These are phyloP conservation scores for Macrochelys suwanniensis DNA, from an alignment of 2,797 vertebrate species.

Conservation along the genomic window DNA sequence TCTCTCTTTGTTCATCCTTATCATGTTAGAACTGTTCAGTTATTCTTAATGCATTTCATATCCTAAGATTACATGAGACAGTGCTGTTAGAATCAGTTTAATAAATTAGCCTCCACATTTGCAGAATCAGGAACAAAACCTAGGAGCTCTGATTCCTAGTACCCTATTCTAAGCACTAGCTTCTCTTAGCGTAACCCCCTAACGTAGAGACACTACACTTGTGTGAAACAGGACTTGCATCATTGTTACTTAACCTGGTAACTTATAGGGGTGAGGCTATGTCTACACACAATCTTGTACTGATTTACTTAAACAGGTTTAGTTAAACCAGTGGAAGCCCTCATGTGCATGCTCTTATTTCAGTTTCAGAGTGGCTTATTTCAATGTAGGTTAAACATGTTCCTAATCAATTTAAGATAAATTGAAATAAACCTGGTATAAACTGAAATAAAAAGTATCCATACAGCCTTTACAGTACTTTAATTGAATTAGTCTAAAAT, in stretches of 20 bases:
- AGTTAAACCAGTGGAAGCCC: neutral
- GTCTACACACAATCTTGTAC: rapidly evolving
- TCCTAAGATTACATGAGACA: neutral
- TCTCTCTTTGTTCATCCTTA: neutral
- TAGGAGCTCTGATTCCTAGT: neutral
- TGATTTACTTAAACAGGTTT: neutral
- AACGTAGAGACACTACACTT: rapidly evolving
- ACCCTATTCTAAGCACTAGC: neutral
- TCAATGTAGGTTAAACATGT: rapidly evolving
- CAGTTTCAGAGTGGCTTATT: neutral
- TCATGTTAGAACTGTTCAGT: neutral
- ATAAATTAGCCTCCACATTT: neutral
- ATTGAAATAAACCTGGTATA: neutral
- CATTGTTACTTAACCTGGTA: neutral
- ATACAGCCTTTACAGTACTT: neutral
- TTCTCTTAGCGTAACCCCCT: neutral
- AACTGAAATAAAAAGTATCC: neutral
- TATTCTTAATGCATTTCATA: neutral
- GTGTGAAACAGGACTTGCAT: neutral
- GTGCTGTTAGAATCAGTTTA: neutral
- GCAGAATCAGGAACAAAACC: neutral
- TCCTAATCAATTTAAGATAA: neutral
- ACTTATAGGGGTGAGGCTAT: neutral
- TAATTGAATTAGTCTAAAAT: neutral
- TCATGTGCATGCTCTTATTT: neutral